Evolutionary conservation across 2,113 vertebrate genomes (phyloP), one percentile per base, ranked within the genome.

Genomic region (Oreochromis niloticus): DNA sequence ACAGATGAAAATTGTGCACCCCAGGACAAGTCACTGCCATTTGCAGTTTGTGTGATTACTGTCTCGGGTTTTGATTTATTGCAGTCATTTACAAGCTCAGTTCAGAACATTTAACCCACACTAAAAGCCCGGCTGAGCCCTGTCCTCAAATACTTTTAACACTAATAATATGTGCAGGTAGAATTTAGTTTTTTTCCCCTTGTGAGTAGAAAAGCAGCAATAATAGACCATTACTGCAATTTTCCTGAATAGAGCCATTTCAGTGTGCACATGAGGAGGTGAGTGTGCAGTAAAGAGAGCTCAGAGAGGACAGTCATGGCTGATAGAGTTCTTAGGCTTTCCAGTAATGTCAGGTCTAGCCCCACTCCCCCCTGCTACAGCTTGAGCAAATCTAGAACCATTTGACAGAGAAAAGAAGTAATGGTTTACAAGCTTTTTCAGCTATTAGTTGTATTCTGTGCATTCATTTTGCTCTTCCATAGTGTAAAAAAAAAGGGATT

Each of bases 141-240:
- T 55, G 14, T 78, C 73, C 85, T 91, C 55, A 84, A 75, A 89
- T 91, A 80, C 87, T 82, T 87, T 87, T 88, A 86, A 86, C 78
- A 16, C 82, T 88, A 91, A 91, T 92, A 88, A 90, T 82, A 87
- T 81, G 79, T 78, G 80, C 86, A 81, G 91, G 83, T 83, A 68
- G 84, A 88, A 73, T 91, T 82, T 61, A 52, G 78, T 87, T 88
- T 32, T 75, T 16, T 1, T 12, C 48, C 48, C 71, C 66, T 89
- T 91, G 84, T 63, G 56, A 86, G 27, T 52, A 68, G 88, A 87
- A 89, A 85, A 88, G 87, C 81, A 81, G 90, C 55, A 82, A 91
- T 94, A 92, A 90, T 71, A 88, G 94, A 68, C 87, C 90, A 92
- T 90, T 93, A 91, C 83, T 73, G 88, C 89, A 91, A 94, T 93